A percentile compares a stretch with the other conserved stretches of the same genome.
These are phyloP conservation scores for Rhaphigaster nebulosa DNA, from an alignment of 2,888 invertebrate genomes.

Conservation along the genomic window DNA sequence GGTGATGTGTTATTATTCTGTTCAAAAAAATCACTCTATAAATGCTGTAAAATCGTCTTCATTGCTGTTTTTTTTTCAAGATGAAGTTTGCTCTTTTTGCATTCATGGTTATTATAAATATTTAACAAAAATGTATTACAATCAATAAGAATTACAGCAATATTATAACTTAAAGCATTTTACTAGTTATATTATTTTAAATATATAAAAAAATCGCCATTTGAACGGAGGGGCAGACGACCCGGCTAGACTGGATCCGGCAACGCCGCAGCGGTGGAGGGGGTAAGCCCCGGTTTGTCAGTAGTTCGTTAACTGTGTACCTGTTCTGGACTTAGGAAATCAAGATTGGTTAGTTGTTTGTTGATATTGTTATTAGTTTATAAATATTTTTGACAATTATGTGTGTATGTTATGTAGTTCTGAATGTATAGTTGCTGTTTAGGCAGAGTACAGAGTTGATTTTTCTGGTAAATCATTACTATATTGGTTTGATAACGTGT, in stretches of 20 bases:
- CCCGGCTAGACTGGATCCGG: not conserved
- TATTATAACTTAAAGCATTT: not conserved
- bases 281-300: constrained; percentile 41
- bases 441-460: not conserved
- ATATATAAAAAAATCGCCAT: not conserved
- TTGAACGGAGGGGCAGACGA: not conserved
- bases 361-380: not conserved
- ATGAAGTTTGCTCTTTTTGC: not conserved
- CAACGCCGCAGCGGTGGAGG: constrained; percentile 17
- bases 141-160: not conserved
- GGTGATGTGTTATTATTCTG: too few relatives aligned
- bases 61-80: not conserved
- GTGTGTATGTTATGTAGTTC: not conserved
- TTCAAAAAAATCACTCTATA: too few relatives aligned
- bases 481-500: not conserved
- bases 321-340: not conserved
- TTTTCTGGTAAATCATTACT: not conserved
- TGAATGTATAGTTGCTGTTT: not conserved
- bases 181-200: not conserved
- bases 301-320: constrained; percentile 36
- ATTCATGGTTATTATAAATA: not conserved
- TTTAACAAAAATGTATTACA: not conserved
- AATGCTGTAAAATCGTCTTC: too few relatives aligned
- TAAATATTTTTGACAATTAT: not conserved
- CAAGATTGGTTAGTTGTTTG: constrained; percentile 12